Conservation (phyloP, 2,888 invertebrate genomes). For the Plutella xylostella region DNA sequence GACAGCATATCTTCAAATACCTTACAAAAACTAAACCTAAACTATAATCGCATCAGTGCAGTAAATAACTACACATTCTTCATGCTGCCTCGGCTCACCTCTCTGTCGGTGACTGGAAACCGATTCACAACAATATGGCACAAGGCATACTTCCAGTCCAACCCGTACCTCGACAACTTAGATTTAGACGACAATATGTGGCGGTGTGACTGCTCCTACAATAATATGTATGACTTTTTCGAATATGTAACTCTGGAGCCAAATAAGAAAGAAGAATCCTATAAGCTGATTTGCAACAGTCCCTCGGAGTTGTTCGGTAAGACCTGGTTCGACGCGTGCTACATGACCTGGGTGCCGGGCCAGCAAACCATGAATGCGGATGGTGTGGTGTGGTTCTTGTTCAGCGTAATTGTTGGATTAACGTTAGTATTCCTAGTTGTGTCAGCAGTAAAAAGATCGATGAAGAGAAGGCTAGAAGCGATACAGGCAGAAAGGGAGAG, state of each 20-base stretch:
- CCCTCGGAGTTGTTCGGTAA: conserved; percentile 73
- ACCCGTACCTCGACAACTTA: conserved; percentile 69
- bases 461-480: conserved; percentile 61
- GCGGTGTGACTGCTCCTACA: conserved; percentile 78
- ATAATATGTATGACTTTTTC: conserved; percentile 71
- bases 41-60: conserved; percentile 70
- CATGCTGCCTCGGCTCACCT: conserved; percentile 70
- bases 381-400: conserved; percentile 70
- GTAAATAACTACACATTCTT: conserved; percentile 74
- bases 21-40: conserved; percentile 70
- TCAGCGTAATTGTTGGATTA: conserved; percentile 66
- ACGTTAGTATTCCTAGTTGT: conserved; percentile 65
- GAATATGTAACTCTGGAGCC: conserved; percentile 70
- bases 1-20: conserved; percentile 71
- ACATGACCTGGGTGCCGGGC: conserved; percentile 68
- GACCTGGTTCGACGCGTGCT: conserved; percentile 78
- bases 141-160: conserved; percentile 69
- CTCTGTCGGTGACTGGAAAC: conserved; percentile 77
- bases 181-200: conserved; percentile 80
- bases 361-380: conserved; percentile 46
- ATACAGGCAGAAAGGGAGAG: conserved; percentile 65
- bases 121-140: conserved; percentile 74
- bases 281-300: conserved; percentile 73
- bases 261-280: conserved; percentile 59
- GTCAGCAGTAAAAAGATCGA: conserved; percentile 63